Percentiles rank a stretch among this genome's conserved stretches.
phyloP scores from a whole-genome alignment of 2,797 vertebrate species.

The Scyliorhinus canicula region DNA sequence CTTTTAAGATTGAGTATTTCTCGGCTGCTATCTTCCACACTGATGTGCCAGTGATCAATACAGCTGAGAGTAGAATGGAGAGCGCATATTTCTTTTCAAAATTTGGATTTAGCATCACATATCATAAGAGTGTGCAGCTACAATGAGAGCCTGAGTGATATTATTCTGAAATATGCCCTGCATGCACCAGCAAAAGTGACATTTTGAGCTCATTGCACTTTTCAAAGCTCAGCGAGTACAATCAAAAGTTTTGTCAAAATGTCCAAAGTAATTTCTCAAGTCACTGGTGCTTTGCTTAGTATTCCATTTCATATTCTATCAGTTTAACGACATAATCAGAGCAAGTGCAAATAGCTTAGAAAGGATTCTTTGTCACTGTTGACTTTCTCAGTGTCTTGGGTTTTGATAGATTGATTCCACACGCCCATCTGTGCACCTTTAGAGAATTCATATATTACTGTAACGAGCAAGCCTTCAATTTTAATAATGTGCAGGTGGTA shows the following conservation, averaged over 20 bases:
- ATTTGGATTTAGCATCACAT: slow-evolving; percentile 2
- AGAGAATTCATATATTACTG: slow-evolving; percentile 17
- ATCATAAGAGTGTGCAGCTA: background rate
- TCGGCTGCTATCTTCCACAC: background rate
- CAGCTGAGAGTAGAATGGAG: background rate
- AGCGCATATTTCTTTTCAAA: background rate
- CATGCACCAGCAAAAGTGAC: background rate
- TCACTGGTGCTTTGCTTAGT: background rate
- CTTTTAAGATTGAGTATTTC: background rate
- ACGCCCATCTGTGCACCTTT: background rate
- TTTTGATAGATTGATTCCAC: slow-evolving; percentile 28
- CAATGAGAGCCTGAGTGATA: background rate
- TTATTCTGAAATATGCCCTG: background rate
- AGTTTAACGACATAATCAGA: slow-evolving; percentile 17
- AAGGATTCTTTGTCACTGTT: slow-evolving; percentile 27
- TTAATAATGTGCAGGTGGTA: slow-evolving; percentile 21
- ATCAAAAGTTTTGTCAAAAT: background rate
- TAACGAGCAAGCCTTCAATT: slow-evolving; percentile 3
- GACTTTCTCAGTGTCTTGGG: slow-evolving; percentile 18
- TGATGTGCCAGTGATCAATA: background rate
- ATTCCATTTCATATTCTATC: slow-evolving; percentile 25
- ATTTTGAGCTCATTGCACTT: background rate
- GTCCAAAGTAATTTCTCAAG: slow-evolving; percentile 13
- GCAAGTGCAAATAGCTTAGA: slow-evolving; percentile 12
- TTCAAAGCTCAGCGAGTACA: background rate